phyloP scores from a whole-genome alignment of 2,113 vertebrate species.

The Loxodonta africana region DNA sequence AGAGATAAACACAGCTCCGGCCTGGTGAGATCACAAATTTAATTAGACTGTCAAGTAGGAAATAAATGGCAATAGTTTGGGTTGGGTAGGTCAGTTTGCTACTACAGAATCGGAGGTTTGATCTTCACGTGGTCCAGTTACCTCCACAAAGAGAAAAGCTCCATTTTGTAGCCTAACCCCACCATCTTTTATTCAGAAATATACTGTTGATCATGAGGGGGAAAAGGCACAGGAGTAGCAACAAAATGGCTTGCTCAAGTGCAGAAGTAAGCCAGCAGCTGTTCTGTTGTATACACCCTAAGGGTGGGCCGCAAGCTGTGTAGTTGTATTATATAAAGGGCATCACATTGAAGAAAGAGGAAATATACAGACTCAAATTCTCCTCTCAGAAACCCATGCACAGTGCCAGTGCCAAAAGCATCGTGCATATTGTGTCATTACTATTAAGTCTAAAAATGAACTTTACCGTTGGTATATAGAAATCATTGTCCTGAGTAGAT shows the following conservation, averaged over 20 bases:
- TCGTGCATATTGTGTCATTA: slow-evolving; percentile 19
- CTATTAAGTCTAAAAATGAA: neutral
- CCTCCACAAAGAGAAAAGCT: slow-evolving; percentile 2
- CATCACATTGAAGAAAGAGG: neutral
- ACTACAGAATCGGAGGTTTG: slow-evolving; percentile 55
- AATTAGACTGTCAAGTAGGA: slow-evolving; percentile 69
- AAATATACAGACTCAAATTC: slow-evolving; percentile 35
- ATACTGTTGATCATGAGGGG: neutral
- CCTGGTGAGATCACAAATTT: slow-evolving; percentile 52
- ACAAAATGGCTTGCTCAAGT: neutral
- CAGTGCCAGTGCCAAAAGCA: neutral
- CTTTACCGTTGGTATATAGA: slow-evolving; percentile 37
- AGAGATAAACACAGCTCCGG: slow-evolving; percentile 1
- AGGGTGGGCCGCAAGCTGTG: neutral
- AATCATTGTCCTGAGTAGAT: slow-evolving; percentile 1
- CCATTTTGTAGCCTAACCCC: neutral
- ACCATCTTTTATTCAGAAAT: slow-evolving; percentile 38
- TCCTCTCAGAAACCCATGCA: slow-evolving; percentile 6
- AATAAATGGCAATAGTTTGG: slow-evolving; percentile 52
- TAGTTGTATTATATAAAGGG: neutral
- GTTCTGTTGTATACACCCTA: neutral
- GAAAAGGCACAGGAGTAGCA: neutral
- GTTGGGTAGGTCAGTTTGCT: slow-evolving; percentile 49
- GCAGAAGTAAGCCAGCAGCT: neutral
- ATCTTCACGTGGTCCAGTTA: neutral